Percentiles rank a stretch among this genome's conserved stretches.
phyloP scores from a whole-genome alignment of 2,888 invertebrate species.

The Amiota mariae region DNA sequence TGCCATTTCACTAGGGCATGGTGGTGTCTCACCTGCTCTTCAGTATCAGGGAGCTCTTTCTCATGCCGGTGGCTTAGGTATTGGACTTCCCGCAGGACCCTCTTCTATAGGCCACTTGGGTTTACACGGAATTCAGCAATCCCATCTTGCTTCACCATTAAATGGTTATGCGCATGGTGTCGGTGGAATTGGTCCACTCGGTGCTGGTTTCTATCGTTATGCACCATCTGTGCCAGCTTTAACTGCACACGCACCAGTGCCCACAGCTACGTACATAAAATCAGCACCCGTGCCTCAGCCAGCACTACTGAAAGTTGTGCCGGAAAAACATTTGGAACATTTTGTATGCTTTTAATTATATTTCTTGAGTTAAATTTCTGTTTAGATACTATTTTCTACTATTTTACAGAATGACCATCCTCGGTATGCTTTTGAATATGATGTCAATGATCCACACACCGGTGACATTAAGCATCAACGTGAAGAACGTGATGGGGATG shows the following conservation, averaged over 20 bases:
- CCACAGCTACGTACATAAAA: slow-evolving; percentile 70
- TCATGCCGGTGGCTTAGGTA: slow-evolving; percentile 51
- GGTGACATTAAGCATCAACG: slow-evolving; percentile 84
- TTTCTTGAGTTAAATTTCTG: background rate
- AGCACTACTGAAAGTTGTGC: slow-evolving; percentile 75
- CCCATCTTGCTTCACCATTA: slow-evolving; percentile 48
- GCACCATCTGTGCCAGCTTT: slow-evolving; percentile 70
- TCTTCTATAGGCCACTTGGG: background rate
- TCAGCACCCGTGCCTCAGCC: slow-evolving; percentile 70
- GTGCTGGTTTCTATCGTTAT: slow-evolving; percentile 68
- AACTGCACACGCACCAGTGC: slow-evolving; percentile 69
- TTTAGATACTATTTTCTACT: background rate
- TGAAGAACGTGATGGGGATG: slow-evolving; percentile 83
- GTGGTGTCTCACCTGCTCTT: slow-evolving; percentile 60
- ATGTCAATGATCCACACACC: slow-evolving; percentile 83
- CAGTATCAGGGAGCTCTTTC: slow-evolving; percentile 61
- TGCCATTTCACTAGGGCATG: slow-evolving; percentile 63
- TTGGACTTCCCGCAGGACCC: background rate
- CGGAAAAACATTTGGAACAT: slow-evolving; percentile 78
- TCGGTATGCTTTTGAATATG: slow-evolving; percentile 82
- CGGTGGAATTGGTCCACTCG: slow-evolving; percentile 63
- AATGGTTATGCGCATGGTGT: slow-evolving; percentile 58
- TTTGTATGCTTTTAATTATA: slow-evolving; percentile 75
- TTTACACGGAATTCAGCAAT: background rate
- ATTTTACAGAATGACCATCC: slow-evolving; percentile 78